Evolutionary conservation across 1,140 invertebrate genomes (phyloP).

Genomic region (Mercenaria mercenaria): DNA sequence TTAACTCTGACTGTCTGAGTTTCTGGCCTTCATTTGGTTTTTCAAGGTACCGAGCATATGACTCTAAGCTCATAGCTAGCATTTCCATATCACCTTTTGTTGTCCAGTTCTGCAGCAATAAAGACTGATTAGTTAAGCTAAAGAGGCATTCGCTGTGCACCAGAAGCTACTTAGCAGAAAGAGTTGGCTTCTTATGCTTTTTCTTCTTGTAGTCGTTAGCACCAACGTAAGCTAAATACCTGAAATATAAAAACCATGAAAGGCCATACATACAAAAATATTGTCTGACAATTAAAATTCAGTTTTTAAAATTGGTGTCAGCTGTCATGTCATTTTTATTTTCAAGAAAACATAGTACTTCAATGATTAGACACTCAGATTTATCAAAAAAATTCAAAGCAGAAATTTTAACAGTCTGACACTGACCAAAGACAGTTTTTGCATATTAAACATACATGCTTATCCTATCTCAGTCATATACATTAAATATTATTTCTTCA

Average conservation of each 20-base stretch:
- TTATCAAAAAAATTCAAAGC: too few species aligned
- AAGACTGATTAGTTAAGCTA: background rate
- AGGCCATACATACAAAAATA: too few species aligned
- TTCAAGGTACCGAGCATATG: conserved; percentile 53
- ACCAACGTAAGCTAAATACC: conserved; percentile 41
- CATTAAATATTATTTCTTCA: too few species aligned
- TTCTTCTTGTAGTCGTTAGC: conserved; percentile 63
- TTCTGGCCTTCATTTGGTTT: conserved; percentile 56
- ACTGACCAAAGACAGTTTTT: too few species aligned
- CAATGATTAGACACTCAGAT: background rate
- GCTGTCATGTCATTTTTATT: background rate
- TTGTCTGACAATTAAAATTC: background rate
- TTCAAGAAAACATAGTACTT: background rate
- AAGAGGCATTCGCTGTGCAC: conserved; percentile 22
- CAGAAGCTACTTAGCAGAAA: conserved; percentile 28
- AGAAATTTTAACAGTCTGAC: too few species aligned
- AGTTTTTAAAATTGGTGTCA: background rate
- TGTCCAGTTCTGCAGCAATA: background rate
- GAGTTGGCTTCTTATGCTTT: conserved; percentile 18
- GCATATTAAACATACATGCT: too few species aligned
- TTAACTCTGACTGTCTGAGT: conserved; percentile 10
- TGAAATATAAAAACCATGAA: background rate
- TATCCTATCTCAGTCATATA: too few species aligned
- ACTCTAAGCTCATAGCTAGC: conserved; percentile 41
- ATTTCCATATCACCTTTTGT: background rate